phyloP scores from a whole-genome alignment of 2,888 invertebrate species.

The Drosophila testacea region DNA sequence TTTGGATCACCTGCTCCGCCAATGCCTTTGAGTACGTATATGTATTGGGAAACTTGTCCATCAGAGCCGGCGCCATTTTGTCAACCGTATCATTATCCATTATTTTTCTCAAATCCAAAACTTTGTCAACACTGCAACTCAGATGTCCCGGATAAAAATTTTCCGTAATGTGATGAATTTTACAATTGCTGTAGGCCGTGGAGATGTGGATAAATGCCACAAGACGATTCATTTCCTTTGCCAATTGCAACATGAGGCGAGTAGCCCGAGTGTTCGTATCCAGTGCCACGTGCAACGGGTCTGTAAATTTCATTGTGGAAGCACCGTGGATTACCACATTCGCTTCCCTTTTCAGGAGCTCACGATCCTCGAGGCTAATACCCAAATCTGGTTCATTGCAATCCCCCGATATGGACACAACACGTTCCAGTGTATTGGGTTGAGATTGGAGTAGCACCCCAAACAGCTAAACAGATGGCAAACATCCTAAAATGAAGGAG shows the following conservation, averaged over 20 bases:
- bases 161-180: constrained; percentile 82
- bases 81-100: constrained; percentile 82
- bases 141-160: constrained; percentile 82
- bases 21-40: constrained; percentile 91
- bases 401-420: constrained; percentile 84
- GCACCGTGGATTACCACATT: constrained; percentile 93
- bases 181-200: constrained; percentile 89
- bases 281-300: constrained; percentile 88
- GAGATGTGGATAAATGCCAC: constrained; percentile 88
- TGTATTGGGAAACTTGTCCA: constrained; percentile 87
- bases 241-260: constrained; percentile 88
- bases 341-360: constrained; percentile 72
- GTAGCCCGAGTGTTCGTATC: constrained; percentile 90
- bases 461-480: constrained; percentile 8
- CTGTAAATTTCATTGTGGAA: constrained; percentile 93
- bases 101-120: constrained; percentile 79
- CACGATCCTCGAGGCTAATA: constrained; percentile 81
- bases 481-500: too few relatives aligned
- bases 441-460: constrained; percentile 51
- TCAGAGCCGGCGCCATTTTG: constrained; percentile 71
- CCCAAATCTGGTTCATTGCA: constrained; percentile 83
- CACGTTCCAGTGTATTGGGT: constrained; percentile 77
- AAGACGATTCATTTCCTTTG: constrained; percentile 86
- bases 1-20: constrained; percentile 88
- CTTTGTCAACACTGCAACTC: constrained; percentile 78